Evolutionary conservation across 2,888 invertebrate species (phyloP).

Genomic region (Lamellibrachia satsuma): DNA sequence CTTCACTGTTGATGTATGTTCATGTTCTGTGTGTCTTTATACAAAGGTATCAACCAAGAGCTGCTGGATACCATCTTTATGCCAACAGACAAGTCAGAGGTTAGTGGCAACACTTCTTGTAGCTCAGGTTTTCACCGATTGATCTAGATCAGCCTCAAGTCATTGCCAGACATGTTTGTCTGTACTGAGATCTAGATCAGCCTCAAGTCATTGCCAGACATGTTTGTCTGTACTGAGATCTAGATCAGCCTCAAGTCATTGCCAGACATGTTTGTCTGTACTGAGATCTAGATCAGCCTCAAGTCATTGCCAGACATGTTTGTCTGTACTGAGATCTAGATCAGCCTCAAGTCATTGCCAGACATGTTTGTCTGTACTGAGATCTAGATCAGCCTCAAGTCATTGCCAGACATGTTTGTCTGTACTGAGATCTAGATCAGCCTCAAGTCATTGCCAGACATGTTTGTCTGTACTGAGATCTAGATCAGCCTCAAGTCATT

Average conservation of each 20-base stretch:
- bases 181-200: neutral
- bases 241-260: too few relatives aligned
- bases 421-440: neutral
- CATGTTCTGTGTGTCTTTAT: slow-evolving; percentile 48
- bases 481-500: too few relatives aligned
- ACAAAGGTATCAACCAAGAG: slow-evolving; percentile 82
- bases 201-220: too few relatives aligned
- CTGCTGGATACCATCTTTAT: slow-evolving; percentile 81
- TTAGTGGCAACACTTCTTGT: slow-evolving; percentile 41
- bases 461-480: neutral
- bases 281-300: neutral
- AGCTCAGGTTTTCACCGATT: neutral
- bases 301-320: neutral
- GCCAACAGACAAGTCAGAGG: slow-evolving; percentile 70
- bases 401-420: too few relatives aligned
- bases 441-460: neutral
- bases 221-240: too few relatives aligned
- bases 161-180: neutral
- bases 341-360: too few relatives aligned
- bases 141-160: neutral
- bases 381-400: too few relatives aligned
- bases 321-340: neutral
- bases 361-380: too few relatives aligned
- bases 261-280: too few relatives aligned
- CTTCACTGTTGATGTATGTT: neutral